Evolutionary conservation across 2,797 vertebrate species (phyloP).

Genomic region (Cynodonichthys magdalenae): DNA sequence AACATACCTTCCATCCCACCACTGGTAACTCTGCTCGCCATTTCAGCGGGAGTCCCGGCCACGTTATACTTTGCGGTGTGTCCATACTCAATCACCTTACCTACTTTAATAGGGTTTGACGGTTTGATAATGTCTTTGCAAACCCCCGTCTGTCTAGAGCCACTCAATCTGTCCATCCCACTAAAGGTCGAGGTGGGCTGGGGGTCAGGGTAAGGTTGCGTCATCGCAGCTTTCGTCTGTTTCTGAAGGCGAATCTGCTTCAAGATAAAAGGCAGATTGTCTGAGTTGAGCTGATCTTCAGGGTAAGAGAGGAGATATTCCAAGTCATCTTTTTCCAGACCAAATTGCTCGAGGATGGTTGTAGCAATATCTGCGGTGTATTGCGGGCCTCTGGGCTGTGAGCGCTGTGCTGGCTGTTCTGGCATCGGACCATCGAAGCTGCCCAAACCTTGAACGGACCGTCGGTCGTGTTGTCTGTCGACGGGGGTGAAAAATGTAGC

Average conservation of each 20-base stretch:
- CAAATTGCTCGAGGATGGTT: conserved; percentile 87
- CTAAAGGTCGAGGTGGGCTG: neutral
- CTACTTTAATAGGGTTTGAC: conserved; percentile 70
- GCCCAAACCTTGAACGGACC: conserved; percentile 38
- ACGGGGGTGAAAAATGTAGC: neutral
- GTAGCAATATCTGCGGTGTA: conserved; percentile 89
- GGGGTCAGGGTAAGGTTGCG: conserved; percentile 20
- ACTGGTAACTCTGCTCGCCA: conserved; percentile 6
- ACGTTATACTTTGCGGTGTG: conserved; percentile 86
- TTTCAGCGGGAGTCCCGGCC: conserved; percentile 67
- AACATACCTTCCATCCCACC: conserved; percentile 5
- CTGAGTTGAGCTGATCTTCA: conserved; percentile 86
- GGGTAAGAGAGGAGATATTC: conserved; percentile 86
- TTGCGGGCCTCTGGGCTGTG: conserved; percentile 65
- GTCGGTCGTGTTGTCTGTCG: conserved; percentile 18
- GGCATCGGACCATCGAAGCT: conserved; percentile 17
- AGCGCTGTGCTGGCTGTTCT: conserved; percentile 9
- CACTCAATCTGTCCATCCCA: conserved; percentile 34
- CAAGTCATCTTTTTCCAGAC: conserved; percentile 92
- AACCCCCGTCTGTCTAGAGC: conserved; percentile 2
- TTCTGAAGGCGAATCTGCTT: conserved; percentile 90
- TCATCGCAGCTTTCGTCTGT: conserved; percentile 69
- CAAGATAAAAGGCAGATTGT: conserved; percentile 92
- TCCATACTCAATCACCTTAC: conserved; percentile 94
- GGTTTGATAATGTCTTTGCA: conserved; percentile 3